A percentile compares a stretch with the other conserved stretches of the same genome.
These are phyloP conservation scores for Hyles vespertilio DNA, from an alignment of 1,140 invertebrate species.

Conservation along the genomic window DNA sequence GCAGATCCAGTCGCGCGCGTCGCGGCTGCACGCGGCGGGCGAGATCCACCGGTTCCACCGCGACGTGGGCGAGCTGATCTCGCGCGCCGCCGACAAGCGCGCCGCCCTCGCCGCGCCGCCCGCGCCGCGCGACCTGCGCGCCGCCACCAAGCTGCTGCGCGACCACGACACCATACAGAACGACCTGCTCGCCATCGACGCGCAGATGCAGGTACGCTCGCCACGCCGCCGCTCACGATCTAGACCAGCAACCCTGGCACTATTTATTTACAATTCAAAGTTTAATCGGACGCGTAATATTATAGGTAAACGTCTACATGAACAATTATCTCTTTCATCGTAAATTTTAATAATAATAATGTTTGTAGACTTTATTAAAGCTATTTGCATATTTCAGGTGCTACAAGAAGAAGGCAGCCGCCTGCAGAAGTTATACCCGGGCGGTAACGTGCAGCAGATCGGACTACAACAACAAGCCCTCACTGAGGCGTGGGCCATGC, in stretches of 20 bases:
- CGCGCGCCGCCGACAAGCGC: conserved; percentile 79
- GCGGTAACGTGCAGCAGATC: conserved; percentile 93
- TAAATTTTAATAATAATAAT: background rate
- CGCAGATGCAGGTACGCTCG: conserved; percentile 86
- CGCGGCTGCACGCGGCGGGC: conserved; percentile 92
- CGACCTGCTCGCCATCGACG: conserved; percentile 94
- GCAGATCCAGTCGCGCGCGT: conserved; percentile 89
- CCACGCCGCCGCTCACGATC: too few species aligned
- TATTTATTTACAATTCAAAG: too few species aligned
- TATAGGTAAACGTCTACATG: too few species aligned
- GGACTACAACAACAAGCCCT: conserved; percentile 89
- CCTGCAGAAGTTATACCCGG: conserved; percentile 92
- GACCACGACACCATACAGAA: conserved; percentile 97
- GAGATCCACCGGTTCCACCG: conserved; percentile 98
- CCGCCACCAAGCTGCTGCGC: conserved; percentile 87
- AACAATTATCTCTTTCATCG: too few species aligned
- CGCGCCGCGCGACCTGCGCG: conserved; percentile 85
- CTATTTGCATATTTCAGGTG: conserved; percentile 69
- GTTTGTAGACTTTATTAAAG: background rate
- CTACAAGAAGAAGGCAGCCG: conserved; percentile 94
- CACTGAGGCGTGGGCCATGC: conserved; percentile 89
- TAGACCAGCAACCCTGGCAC: too few species aligned
- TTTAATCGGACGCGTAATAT: too few species aligned
- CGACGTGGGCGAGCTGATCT: conserved; percentile 94
- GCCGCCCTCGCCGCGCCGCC: conserved; percentile 40